Base-by-base conservation (phyloP, 2,888 invertebrate genomes). In the Plemyria rubiginata region DNA sequence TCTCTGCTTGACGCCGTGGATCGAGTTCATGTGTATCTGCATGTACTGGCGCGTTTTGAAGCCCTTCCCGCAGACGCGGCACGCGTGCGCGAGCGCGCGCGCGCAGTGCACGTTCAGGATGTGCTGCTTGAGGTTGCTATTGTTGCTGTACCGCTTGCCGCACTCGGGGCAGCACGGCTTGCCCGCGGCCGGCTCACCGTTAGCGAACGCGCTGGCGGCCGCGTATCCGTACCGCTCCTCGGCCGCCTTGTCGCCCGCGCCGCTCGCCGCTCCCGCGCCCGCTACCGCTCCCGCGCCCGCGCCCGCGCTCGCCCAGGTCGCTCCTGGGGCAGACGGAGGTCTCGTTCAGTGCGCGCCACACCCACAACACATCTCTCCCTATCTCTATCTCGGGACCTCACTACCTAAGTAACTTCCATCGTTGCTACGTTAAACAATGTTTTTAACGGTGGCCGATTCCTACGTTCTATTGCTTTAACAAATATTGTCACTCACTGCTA, bases 21-120 rank as follows among this genome's bases (percentile, higher is more conserved):
- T 94, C 69, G 95, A 94, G 81, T 95, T 89, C 87, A 95, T 90
- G 85, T 95, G 95, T 84, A 95, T 95, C 88, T 95, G 95, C 80
- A 95, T 93, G 86, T 95, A 95, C 88, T 95, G 95, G 86, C 94
- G 94, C 70, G 95, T 95, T 90, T 95, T 95, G 93, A 95, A 95
- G 78, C 92, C 93, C 85, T 95, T 95, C 82, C 88, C 93, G 90
- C 95, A 95, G 72, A 94, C 93, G 82, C 94, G 93, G 84, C 95
- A 95, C 73, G 92, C 88, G 86, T 94, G 94, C 83, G 93, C 92
- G 75, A 93, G 93, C 61, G 91, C 93, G 78, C 94, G 93, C 71
- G 94, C 93, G 68, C 94, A 93, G 88, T 95, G 95, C 76, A 95
- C 94, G 90, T 95, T 95, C 76, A 94, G 94, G 79, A 95, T 93